Base-by-base conservation (phyloP, 2,888 invertebrate species). In the Melieria crassipennis region DNA sequence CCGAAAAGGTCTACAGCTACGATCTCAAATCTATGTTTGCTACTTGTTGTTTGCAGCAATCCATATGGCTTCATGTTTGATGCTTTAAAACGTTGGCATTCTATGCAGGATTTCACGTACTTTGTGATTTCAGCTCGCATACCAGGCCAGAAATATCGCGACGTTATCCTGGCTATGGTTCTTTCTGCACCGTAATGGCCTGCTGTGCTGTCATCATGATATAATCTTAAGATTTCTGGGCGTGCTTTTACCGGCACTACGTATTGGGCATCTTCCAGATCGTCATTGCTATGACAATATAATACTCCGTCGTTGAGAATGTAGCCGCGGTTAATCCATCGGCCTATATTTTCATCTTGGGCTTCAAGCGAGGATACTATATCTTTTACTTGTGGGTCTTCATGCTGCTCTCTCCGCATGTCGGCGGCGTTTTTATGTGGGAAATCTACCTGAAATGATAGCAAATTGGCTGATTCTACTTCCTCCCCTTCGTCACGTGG, bases 121-220 rank as follows among this genome's bases (percentile, higher is more conserved):
- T 67, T 72, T 3, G 60, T 16, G 11, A 75, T 72, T 50, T 76
- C 69, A 13, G 57, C 60, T 10, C 73, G 61, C 72, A 77, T 76
- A 3, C 72, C 70, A 48, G 74, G 64, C 75, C 77, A 77, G 57
- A 65, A 78, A 13, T 74, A 76, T 43, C 72, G 71, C 10, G 13
- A 11, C 4, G 73, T 7, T 13, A 76, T 76, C 1, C 71, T 58
- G 0, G 63, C 4, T 71, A n/a, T n/a, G n/a, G n/a, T n/a, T n/a
- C n/a, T n/a, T n/a, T n/a, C n/a, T n/a, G n/a, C n/a, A n/a, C n/a
- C 77, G 60, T 76, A 75, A 66, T 77, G 75, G 2, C 76, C 75
- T 5, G 76, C 73, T 4, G 75, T 78, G 10, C 64, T 47, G 0
- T 73, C 73, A 69, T 78, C 73, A 43, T 78, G 76, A 16, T 76